Conservation (phyloP, 2,797 vertebrate genomes). For the Gouania willdenowi region DNA sequence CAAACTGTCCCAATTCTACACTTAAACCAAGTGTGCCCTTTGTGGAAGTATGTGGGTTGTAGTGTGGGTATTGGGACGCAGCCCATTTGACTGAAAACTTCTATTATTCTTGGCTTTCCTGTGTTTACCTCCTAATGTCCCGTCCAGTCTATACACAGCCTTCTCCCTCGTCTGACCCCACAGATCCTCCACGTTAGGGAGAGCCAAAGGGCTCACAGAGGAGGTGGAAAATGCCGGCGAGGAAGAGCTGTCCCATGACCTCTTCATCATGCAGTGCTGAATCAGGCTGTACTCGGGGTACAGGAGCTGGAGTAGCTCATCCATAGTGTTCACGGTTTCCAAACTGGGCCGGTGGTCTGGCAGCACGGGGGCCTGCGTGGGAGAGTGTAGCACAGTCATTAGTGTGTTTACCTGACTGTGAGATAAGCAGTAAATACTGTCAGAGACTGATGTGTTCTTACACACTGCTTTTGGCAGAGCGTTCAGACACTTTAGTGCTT, state of each 20-base stretch:
- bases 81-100: too few species aligned
- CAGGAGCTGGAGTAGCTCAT: constrained; percentile 67
- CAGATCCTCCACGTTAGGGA: constrained; percentile 23
- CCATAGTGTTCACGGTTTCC: constrained; percentile 56
- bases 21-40: too few species aligned
- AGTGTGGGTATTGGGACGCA: too few species aligned
- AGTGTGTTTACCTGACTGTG: too few species aligned
- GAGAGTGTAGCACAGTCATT: too few species aligned
- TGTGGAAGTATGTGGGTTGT: too few species aligned
- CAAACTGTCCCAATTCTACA: too few species aligned
- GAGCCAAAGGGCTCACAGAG: constrained; percentile 20
- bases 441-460: constrained; percentile 58
- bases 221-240: constrained; percentile 30
- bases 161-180: constrained; percentile 57
- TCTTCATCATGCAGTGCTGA: constrained; percentile 70
- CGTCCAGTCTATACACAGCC: constrained; percentile 56
- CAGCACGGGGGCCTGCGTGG: constrained; percentile 32
- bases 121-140: constrained; percentile 53
- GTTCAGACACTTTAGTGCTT: too few species aligned
- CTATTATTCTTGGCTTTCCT: background rate
- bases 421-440: constrained; percentile 54
- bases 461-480: constrained; percentile 57
- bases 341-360: constrained; percentile 41
- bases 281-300: constrained; percentile 71
- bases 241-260: constrained; percentile 15